A percentile compares a stretch with the other conserved stretches of the same genome.
phyloP scores from a whole-genome alignment of 2,797 vertebrate genomes.

The Aselliscus stoliczkanus region DNA sequence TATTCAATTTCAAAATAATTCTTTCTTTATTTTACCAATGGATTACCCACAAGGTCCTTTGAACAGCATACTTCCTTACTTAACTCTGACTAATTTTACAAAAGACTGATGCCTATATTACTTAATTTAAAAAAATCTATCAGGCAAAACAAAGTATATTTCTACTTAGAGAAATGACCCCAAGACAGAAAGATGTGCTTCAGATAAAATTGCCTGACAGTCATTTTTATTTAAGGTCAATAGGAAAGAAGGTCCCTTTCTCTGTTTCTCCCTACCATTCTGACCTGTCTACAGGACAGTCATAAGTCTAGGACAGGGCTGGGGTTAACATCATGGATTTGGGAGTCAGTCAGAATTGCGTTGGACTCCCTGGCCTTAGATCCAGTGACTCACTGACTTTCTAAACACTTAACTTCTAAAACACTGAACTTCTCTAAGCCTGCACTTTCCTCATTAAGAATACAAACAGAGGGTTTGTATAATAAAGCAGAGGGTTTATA shows the following conservation, averaged over 20 bases:
- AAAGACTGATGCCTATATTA: background rate
- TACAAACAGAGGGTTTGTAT: background rate
- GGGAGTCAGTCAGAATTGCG: background rate
- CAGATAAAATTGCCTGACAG: background rate
- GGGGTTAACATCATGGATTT: background rate
- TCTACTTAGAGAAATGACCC: background rate
- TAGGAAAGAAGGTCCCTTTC: background rate
- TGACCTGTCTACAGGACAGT: background rate
- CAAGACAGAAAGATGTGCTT: background rate
- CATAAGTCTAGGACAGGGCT: background rate
- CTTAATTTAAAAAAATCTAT: background rate
- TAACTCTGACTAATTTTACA: background rate
- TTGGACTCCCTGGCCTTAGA: background rate
- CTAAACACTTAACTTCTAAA: background rate
- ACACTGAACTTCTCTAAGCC: background rate
- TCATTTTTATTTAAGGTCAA: background rate
- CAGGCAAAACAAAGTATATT: background rate
- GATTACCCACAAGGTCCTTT: background rate
- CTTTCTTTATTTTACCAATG: background rate
- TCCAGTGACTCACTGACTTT: background rate
- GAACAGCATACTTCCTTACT: background rate
- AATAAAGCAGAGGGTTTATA: background rate
- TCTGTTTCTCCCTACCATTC: background rate
- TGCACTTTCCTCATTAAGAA: background rate
- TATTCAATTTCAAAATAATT: slow-evolving; percentile 21